phyloP scores from a whole-genome alignment of 2,113 vertebrate species.

The Ardeotis arabs region DNA sequence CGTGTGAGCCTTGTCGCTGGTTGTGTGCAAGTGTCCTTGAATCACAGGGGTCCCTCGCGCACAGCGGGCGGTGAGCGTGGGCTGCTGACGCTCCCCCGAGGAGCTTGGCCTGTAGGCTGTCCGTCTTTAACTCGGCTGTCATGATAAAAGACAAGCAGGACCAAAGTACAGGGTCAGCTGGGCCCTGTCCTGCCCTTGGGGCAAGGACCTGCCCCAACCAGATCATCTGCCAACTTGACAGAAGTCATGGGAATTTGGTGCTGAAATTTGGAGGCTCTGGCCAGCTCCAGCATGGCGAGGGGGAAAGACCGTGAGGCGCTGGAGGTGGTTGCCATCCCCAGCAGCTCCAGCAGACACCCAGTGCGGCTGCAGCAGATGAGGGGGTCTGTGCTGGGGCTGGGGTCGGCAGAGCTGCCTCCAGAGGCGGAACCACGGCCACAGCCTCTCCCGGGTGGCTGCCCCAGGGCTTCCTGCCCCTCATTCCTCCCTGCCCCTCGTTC shows the following conservation, averaged over 20 bases:
- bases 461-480: accelerated
- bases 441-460: accelerated
- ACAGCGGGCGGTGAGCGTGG: accelerated
- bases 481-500: accelerated
- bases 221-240: background rate
- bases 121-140: accelerated
- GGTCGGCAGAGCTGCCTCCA: background rate
- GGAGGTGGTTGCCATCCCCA: accelerated
- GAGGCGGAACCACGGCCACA: accelerated
- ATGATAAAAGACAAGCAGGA: accelerated
- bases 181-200: accelerated
- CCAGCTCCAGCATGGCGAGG: background rate
- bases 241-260: accelerated
- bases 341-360: background rate
- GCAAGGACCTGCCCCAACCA: accelerated
- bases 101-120: too few species aligned
- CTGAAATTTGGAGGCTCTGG: too few species aligned
- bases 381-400: accelerated
- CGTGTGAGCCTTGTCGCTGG: accelerated
- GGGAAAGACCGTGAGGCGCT: accelerated
- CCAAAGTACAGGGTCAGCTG: accelerated
- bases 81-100: background rate
- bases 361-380: accelerated
- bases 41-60: accelerated
- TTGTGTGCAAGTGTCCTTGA: background rate